phyloP scores from a whole-genome alignment of 1,140 invertebrate species.

The Caenorhabditis latens region DNA sequence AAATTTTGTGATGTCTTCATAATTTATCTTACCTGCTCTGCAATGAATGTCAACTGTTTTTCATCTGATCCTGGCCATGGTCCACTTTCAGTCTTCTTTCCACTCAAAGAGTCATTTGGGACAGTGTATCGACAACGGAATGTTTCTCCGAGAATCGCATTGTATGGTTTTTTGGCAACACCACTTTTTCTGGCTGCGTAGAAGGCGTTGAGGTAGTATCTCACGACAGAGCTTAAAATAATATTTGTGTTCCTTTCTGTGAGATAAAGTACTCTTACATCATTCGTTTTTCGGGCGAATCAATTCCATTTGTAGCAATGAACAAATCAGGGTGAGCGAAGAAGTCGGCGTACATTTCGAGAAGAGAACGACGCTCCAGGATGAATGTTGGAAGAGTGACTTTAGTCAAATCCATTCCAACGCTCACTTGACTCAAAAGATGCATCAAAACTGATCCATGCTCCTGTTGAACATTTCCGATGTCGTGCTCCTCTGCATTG shows the following conservation, averaged over 20 bases:
- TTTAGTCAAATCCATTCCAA: constrained; percentile 82
- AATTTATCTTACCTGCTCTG: constrained; percentile 85
- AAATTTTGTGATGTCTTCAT: neutral
- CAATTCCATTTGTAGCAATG: constrained; percentile 66
- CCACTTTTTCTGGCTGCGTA: constrained; percentile 80
- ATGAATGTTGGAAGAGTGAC: constrained; percentile 81
- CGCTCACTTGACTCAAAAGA: constrained; percentile 80
- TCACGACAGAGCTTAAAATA: constrained; percentile 79
- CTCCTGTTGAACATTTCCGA: constrained; percentile 78
- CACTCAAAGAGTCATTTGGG: constrained; percentile 80
- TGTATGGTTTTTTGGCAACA: constrained; percentile 81
- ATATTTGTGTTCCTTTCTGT: neutral
- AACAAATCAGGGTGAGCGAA: constrained; percentile 80
- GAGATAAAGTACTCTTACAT: constrained; percentile 25
- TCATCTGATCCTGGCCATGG: constrained; percentile 76
- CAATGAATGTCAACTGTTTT: constrained; percentile 84
- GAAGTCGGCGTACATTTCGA: constrained; percentile 82
- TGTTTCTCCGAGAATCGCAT: constrained; percentile 81
- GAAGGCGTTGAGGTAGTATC: constrained; percentile 80
- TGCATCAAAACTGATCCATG: constrained; percentile 81
- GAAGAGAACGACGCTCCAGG: constrained; percentile 80
- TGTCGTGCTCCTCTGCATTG: constrained; percentile 66
- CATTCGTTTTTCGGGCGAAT: constrained; percentile 78
- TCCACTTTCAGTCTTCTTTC: constrained; percentile 79
- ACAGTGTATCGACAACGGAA: constrained; percentile 80